Evolutionary conservation across 2,888 invertebrate genomes (phyloP).

Genomic region (Hofmannophila pseudospretella): DNA sequence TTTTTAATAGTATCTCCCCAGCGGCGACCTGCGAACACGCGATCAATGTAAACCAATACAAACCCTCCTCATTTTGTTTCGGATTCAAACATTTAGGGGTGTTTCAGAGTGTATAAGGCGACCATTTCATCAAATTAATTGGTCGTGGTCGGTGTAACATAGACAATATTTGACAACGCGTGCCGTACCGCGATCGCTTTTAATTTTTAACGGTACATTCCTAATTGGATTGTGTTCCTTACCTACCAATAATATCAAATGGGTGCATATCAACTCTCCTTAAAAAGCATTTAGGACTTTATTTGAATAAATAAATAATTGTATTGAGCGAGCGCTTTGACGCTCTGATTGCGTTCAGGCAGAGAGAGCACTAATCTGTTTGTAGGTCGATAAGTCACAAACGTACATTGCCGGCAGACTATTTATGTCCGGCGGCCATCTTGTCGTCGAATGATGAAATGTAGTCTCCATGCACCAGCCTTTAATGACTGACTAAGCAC

Average conservation of each 20-base stretch:
- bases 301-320: too few relatives aligned
- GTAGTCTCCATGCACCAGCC: slow-evolving; percentile 23
- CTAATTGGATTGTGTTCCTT: too few relatives aligned
- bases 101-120: too few relatives aligned
- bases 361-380: slow-evolving; percentile 35
- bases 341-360: slow-evolving; percentile 24
- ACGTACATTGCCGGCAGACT: slow-evolving; percentile 49
- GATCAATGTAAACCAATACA: slow-evolving; percentile 47
- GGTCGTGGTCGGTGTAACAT: too few relatives aligned
- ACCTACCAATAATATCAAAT: too few relatives aligned
- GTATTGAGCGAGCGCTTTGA: slow-evolving; percentile 12
- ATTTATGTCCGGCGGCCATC: slow-evolving; percentile 66
- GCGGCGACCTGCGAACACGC: slow-evolving; percentile 69
- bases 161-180: too few relatives aligned
- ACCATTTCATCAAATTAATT: too few relatives aligned
- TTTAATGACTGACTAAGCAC: slow-evolving; percentile 21
- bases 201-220: too few relatives aligned
- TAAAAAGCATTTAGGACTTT: too few relatives aligned
- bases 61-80: not conserved
- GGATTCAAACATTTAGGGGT: not conserved
- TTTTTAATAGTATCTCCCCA: slow-evolving; percentile 71
- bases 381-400: slow-evolving; percentile 55
- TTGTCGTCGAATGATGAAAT: slow-evolving; percentile 65
- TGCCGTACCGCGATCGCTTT: too few relatives aligned
- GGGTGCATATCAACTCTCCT: too few relatives aligned